phyloP scores from a whole-genome alignment of 2,113 vertebrate species.

The Synchiropus splendidus region DNA sequence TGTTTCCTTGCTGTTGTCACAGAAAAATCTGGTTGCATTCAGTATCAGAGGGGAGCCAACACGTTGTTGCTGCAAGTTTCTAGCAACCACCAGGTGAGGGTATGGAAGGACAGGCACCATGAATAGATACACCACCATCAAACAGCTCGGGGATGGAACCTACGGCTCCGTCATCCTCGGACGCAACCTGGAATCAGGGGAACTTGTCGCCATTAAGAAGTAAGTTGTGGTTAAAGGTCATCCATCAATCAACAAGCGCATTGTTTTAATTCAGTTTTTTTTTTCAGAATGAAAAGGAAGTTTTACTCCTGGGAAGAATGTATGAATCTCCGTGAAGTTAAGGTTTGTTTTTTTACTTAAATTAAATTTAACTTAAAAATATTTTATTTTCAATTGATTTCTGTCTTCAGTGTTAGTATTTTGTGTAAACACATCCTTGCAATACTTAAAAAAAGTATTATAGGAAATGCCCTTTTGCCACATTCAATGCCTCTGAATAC shows the following conservation, averaged over 20 bases:
- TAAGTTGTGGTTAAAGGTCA: constrained; percentile 58
- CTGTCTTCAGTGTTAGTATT: too few species aligned
- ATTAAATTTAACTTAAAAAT: too few species aligned
- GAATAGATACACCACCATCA: constrained; percentile 91
- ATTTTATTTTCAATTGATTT: too few species aligned
- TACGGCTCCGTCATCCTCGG: constrained; percentile 92
- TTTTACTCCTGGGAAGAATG: constrained; percentile 98
- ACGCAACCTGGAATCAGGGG: constrained; percentile 88
- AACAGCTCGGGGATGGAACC: constrained; percentile 91
- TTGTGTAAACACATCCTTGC: too few species aligned
- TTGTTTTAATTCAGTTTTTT: neutral
- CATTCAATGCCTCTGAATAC: too few species aligned
- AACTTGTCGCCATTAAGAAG: constrained; percentile 94
- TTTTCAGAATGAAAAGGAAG: constrained; percentile 89
- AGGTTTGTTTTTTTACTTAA: too few species aligned
- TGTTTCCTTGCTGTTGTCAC: constrained; percentile 77
- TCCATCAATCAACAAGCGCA: neutral
- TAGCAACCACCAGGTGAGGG: constrained; percentile 37
- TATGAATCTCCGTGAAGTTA: constrained; percentile 94
- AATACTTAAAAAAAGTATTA: too few species aligned
- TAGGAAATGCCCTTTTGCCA: too few species aligned
- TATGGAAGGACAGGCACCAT: constrained; percentile 68
- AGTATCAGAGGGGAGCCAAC: constrained; percentile 41
- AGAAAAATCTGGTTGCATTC: constrained; percentile 81
- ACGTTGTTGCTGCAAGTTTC: constrained; percentile 18